These are phyloP conservation scores for Tuberolachnus salignus DNA, from an alignment of 2,888 invertebrate genomes.

Conservation along the genomic window DNA sequence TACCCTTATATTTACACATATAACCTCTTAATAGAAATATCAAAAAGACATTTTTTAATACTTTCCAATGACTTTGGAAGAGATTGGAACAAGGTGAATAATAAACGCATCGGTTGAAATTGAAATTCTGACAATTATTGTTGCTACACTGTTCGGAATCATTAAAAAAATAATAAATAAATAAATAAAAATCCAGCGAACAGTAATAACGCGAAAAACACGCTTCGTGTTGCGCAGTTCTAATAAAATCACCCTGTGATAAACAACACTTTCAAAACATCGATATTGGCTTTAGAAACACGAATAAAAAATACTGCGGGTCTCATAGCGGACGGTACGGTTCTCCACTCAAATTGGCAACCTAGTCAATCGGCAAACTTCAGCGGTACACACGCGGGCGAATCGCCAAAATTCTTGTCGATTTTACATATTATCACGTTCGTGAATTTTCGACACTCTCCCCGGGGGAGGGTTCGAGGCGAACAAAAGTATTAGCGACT, in stretches of 20 bases:
- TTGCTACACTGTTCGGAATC: too few relatives aligned
- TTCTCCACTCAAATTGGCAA: constrained; percentile 44
- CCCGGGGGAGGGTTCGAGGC: neutral
- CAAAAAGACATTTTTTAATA: too few relatives aligned
- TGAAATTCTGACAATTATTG: too few relatives aligned
- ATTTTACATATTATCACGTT: constrained; percentile 40
- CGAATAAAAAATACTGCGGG: neutral
- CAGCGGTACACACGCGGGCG: constrained; percentile 31
- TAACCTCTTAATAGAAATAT: too few relatives aligned
- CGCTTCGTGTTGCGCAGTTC: neutral
- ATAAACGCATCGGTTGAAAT: too few relatives aligned
- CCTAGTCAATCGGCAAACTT: constrained; percentile 39
- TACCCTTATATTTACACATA: too few relatives aligned
- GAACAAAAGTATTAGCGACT: constrained; percentile 9
- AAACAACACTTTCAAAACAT: constrained; percentile 23
- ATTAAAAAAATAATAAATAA: too few relatives aligned
- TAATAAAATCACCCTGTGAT: constrained; percentile 8
- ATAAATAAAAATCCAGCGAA: too few relatives aligned
- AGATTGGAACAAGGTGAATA: too few relatives aligned
- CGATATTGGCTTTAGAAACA: neutral
- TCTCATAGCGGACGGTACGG: constrained; percentile 14
- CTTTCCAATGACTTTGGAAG: too few relatives aligned
- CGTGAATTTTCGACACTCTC: neutral
- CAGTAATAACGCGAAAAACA: too few relatives aligned
- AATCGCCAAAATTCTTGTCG: constrained; percentile 31